These are phyloP conservation scores for Cordilura impudica DNA, from an alignment of 2,888 invertebrate genomes.

Conservation along the genomic window DNA sequence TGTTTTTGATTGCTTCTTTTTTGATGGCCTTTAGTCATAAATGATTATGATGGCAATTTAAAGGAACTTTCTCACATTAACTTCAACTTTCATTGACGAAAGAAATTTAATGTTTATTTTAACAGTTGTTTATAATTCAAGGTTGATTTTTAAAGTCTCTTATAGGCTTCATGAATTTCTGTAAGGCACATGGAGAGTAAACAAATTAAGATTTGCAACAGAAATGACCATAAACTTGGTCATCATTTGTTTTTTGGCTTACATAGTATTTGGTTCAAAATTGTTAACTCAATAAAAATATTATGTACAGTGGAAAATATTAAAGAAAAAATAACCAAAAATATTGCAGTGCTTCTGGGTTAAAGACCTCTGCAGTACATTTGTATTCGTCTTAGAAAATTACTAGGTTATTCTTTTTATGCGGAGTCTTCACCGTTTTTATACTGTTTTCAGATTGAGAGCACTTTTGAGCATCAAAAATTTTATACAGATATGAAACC, in stretches of 20 bases:
- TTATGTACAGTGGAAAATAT: too few relatives aligned
- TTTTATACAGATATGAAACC: too few relatives aligned
- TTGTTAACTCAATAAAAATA: too few relatives aligned
- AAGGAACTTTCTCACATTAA: constrained; percentile 50
- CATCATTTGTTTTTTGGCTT: not conserved
- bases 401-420: too few relatives aligned
- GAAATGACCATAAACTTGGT: constrained; percentile 20
- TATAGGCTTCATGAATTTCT: constrained; percentile 27
- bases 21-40: constrained; percentile 14
- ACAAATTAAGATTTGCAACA: constrained; percentile 14
- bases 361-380: too few relatives aligned
- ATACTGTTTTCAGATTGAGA: too few relatives aligned
- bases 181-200: constrained; percentile 31
- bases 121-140: not conserved
- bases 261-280: too few relatives aligned
- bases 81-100: constrained; percentile 47
- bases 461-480: too few relatives aligned
- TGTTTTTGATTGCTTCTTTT: constrained; percentile 21
- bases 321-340: too few relatives aligned
- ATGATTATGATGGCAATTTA: constrained; percentile 38
- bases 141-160: constrained; percentile 8
- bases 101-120: constrained; percentile 45
- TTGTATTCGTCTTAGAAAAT: too few relatives aligned
- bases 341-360: too few relatives aligned
- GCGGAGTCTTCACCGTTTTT: too few relatives aligned